These are phyloP conservation scores for Abscondita cerata DNA, from an alignment of 2,888 invertebrate species.

Conservation along the genomic window DNA sequence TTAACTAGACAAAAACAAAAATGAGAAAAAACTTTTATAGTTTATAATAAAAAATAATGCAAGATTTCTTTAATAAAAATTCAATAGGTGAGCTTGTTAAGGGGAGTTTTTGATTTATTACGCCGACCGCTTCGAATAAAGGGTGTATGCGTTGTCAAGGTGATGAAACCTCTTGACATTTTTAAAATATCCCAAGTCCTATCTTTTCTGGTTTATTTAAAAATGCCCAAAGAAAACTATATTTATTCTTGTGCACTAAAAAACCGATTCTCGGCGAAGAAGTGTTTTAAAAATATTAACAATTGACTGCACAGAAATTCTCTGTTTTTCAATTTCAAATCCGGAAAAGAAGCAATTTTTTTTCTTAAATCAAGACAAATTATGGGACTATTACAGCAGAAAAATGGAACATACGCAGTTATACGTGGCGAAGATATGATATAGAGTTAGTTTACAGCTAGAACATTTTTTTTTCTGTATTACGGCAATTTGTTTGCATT, in stretches of 20 bases:
- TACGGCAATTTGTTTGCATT: background rate
- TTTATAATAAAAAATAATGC: conserved; percentile 23
- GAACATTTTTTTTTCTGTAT: background rate
- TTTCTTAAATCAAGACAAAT: conserved; percentile 14
- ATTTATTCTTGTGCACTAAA: conserved; percentile 16
- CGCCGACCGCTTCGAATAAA: conserved; percentile 36
- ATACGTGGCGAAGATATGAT: conserved; percentile 14
- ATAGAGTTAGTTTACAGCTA: background rate
- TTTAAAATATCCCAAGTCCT: conserved; percentile 27
- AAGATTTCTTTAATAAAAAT: conserved; percentile 37
- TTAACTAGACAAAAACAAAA: conserved; percentile 1
- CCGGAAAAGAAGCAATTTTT: background rate
- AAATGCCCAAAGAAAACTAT: conserved; percentile 21
- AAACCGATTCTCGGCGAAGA: no score
- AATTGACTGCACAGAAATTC: background rate
- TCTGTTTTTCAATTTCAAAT: background rate
- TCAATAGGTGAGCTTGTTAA: conserved; percentile 40
- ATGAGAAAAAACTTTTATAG: conserved; percentile 10
- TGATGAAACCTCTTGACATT: conserved; percentile 34
- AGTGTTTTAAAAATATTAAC: background rate
- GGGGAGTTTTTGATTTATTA: conserved; percentile 40
- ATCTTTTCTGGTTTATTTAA: conserved; percentile 23
- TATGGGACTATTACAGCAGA: conserved; percentile 7
- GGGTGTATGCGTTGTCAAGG: conserved; percentile 35
- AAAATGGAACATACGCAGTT: conserved; percentile 16